Conservation (phyloP, 2,888 invertebrate species). For the Psylliodes chrysocephalus region DNA sequence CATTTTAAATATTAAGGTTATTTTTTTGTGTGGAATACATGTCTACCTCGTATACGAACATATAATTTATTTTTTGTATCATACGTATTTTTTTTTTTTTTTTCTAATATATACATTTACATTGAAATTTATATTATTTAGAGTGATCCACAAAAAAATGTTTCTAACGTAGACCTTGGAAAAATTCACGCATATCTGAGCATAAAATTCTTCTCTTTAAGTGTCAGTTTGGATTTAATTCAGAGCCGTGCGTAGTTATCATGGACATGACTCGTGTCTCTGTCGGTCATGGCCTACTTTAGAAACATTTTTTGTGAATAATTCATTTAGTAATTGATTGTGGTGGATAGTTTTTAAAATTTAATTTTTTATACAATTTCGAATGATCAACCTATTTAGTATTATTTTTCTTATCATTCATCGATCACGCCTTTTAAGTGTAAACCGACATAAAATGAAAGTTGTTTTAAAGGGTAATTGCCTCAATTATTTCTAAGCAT, state of each 20-base stretch:
- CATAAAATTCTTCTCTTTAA: too few relatives aligned
- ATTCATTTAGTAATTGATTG: too few relatives aligned
- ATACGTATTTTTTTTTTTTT: slow-evolving; percentile 2
- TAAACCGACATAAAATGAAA: background rate
- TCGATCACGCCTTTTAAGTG: background rate
- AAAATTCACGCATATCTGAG: too few relatives aligned
- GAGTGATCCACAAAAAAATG: too few relatives aligned
- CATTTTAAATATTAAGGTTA: slow-evolving; percentile 14
- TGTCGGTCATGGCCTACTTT: too few relatives aligned
- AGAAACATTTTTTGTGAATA: too few relatives aligned
- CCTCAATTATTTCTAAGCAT: slow-evolving; percentile 14
- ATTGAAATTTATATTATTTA: too few relatives aligned
- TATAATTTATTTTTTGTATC: slow-evolving; percentile 10
- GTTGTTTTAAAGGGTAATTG: slow-evolving; percentile 3
- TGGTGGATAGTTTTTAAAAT: too few relatives aligned
- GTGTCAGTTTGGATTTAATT: too few relatives aligned
- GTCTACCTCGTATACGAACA: slow-evolving; percentile 24
- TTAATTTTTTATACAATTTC: background rate
- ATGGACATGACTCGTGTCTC: too few relatives aligned
- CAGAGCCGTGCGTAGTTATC: too few relatives aligned
- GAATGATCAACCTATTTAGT: background rate
- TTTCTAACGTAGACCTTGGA: too few relatives aligned
- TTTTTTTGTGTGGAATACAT: slow-evolving; percentile 7
- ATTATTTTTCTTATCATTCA: background rate
- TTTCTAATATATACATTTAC: slow-evolving; percentile 26